These are phyloP conservation scores for Drosophila baimaii DNA, from an alignment of 1,140 invertebrate species.

Conservation along the genomic window DNA sequence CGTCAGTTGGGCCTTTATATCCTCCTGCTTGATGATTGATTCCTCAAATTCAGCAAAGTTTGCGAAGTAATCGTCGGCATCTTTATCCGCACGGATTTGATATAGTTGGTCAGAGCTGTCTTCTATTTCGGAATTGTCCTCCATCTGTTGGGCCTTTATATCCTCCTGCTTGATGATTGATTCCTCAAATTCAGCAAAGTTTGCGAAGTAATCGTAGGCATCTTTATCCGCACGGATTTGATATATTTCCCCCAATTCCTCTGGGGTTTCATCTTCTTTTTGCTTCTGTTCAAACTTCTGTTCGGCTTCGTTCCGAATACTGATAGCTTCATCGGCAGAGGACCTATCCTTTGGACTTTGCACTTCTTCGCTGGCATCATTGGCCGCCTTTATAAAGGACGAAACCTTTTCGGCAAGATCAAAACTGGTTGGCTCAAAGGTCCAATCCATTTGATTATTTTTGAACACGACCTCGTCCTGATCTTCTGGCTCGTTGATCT, in stretches of 20 bases:
- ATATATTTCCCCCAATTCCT: too few relatives aligned
- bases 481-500: not conserved
- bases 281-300: too few relatives aligned
- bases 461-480: not conserved
- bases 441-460: not conserved
- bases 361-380: not conserved
- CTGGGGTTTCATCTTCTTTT: not conserved
- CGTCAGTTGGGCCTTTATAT: not conserved
- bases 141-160: too few relatives aligned
- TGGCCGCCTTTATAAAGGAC: conserved; percentile 1
- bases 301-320: not conserved
- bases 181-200: too few relatives aligned
- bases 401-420: conserved; percentile 9
- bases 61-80: not conserved
- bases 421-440: not conserved
- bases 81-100: not conserved
- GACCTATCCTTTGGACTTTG: not conserved
- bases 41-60: not conserved
- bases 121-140: not conserved
- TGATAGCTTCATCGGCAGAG: too few relatives aligned
- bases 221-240: too few relatives aligned
- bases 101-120: not conserved
- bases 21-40: not conserved
- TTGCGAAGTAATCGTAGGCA: too few relatives aligned
- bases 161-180: too few relatives aligned